A percentile compares a stretch with the other conserved stretches of the same genome.
Conservation (phyloP, 2,797 vertebrate species). For the Heliangelus exortis region DNA sequence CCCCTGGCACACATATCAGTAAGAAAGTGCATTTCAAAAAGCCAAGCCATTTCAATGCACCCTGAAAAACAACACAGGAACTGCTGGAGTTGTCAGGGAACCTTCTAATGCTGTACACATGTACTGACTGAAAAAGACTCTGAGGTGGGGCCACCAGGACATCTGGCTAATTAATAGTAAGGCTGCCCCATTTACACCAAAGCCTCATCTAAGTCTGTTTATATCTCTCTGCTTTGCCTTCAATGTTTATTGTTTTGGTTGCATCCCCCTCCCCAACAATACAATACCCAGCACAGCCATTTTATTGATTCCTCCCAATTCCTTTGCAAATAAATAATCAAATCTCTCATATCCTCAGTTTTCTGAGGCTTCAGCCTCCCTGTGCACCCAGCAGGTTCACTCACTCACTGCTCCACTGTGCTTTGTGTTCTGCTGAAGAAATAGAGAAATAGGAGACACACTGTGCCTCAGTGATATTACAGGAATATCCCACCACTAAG, state of each 20-base stretch:
- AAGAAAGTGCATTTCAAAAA: neutral
- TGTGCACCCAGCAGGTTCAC: fast-evolving
- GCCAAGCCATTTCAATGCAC: neutral
- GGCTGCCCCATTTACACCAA: neutral
- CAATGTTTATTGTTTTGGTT: neutral
- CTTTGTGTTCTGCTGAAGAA: neutral
- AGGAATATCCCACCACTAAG: neutral
- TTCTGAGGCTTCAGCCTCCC: neutral
- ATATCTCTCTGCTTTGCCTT: neutral
- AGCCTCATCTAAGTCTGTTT: neutral
- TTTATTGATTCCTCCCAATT: neutral
- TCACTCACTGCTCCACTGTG: neutral
- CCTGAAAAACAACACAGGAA: neutral
- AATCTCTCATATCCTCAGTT: neutral
- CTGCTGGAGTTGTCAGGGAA: neutral
- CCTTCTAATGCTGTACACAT: neutral
- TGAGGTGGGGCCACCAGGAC: neutral
- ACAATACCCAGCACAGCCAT: neutral
- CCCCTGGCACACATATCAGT: neutral
- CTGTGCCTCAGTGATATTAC: fast-evolving
- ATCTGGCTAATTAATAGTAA: neutral
- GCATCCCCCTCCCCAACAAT: neutral
- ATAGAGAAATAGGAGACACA: neutral
- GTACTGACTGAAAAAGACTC: neutral
- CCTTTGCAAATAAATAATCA: neutral